These are phyloP conservation scores for Gallinago jamesoni DNA, from an alignment of 2,113 vertebrate species.

Conservation along the genomic window DNA sequence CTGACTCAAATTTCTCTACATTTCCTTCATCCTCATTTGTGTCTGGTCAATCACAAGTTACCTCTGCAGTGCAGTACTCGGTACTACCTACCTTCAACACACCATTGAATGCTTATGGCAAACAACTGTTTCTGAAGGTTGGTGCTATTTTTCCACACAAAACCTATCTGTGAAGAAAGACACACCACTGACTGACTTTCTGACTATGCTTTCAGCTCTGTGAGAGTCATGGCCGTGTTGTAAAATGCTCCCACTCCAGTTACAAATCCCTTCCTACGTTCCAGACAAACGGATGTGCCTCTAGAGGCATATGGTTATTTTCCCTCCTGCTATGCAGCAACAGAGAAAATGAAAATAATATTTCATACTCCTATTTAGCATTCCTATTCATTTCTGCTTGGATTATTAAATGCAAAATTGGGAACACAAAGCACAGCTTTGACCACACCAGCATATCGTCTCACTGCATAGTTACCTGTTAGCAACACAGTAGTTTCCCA, in stretches of 20 bases:
- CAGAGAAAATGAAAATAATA: conserved; percentile 27
- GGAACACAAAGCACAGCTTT: background rate
- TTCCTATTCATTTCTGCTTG: conserved; percentile 14
- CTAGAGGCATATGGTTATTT: background rate
- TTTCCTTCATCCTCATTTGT: background rate
- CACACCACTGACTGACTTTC: background rate
- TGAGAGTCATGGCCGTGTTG: background rate
- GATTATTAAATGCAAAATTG: conserved; percentile 6
- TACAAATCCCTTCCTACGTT: background rate
- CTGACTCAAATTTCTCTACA: background rate
- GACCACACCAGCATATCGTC: background rate
- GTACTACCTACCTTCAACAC: too few species aligned
- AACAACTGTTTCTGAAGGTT: background rate
- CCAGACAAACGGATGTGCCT: background rate
- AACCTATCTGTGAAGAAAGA: background rate
- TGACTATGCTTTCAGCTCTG: background rate
- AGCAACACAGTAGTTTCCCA: background rate
- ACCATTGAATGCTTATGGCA: background rate
- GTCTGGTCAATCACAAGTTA: background rate
- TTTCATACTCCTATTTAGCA: background rate
- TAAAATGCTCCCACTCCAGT: background rate
- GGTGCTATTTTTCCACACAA: background rate
- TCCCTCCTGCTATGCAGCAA: background rate
- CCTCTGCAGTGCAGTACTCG: background rate
- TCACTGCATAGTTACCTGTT: conserved; percentile 9